Percentiles rank a stretch among this genome's conserved stretches.
Evolutionary conservation across 2,888 invertebrate genomes (phyloP).

Genomic region (Hylaea fasciaria): DNA sequence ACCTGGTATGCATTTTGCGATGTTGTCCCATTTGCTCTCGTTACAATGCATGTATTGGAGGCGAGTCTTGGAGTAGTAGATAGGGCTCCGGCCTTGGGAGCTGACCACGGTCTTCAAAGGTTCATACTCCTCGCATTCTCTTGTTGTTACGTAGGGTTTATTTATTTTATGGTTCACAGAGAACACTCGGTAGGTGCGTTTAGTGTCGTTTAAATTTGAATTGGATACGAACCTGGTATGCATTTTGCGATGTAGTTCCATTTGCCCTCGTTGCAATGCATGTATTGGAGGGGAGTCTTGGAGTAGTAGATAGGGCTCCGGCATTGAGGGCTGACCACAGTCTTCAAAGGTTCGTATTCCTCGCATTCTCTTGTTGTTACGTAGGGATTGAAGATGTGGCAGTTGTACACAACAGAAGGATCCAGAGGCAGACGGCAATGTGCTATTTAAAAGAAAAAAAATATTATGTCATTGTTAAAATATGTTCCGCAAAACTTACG

Average conservation of each 20-base stretch:
- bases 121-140: constrained; percentile 19
- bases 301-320: constrained; percentile 27
- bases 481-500: too few species aligned
- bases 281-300: constrained; percentile 1
- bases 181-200: too few species aligned
- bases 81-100: constrained; percentile 19
- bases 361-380: constrained; percentile 3
- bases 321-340: constrained; percentile 26
- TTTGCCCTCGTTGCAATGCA: constrained; percentile 25
- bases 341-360: constrained; percentile 16
- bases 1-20: constrained; percentile 26
- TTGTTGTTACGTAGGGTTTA: constrained; percentile 14
- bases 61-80: constrained; percentile 20
- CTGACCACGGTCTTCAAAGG: constrained; percentile 21
- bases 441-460: too few species aligned
- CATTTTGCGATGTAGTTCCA: constrained; percentile 28
- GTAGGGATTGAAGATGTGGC: too few species aligned
- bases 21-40: constrained; percentile 26
- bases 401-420: too few species aligned
- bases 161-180: too few species aligned
- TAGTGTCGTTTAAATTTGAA: too few species aligned
- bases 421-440: constrained; percentile 1
- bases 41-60: constrained; percentile 24
- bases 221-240: constrained; percentile 13
- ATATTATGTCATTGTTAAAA: too few species aligned